Conservation (phyloP, 2,113 vertebrate species). For the Coryphaenoides rupestris region DNA sequence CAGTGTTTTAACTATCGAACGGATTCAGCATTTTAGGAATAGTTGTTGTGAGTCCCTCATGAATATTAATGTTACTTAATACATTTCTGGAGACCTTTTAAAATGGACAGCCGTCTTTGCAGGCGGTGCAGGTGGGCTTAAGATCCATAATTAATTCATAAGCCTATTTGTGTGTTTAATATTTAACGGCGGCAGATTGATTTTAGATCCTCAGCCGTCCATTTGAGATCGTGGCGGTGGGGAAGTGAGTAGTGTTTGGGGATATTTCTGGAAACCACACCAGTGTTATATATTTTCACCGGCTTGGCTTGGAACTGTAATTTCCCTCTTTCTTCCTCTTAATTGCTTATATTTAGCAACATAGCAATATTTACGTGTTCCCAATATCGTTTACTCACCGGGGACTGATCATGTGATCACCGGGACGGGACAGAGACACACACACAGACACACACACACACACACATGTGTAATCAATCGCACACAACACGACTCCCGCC, state of each 20-base stretch:
- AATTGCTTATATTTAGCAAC: constrained; percentile 20
- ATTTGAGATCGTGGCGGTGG: constrained; percentile 5
- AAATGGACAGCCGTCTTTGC: constrained; percentile 32
- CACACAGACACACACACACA: too few relatives aligned
- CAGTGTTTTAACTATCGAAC: constrained; percentile 20
- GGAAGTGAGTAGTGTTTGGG: neutral
- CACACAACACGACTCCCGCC: constrained; percentile 13
- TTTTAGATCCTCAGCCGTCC: constrained; percentile 26
- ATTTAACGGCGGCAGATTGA: constrained; percentile 36
- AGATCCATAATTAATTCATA: constrained; percentile 42
- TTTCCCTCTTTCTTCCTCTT: constrained; percentile 15
- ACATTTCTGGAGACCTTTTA: constrained; percentile 23
- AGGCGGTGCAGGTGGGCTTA: constrained; percentile 29
- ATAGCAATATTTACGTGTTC: constrained; percentile 43
- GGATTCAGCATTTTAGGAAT: constrained; percentile 22
- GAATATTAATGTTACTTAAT: constrained; percentile 2
- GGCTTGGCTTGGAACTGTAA: constrained; percentile 16
- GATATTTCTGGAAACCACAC: constrained; percentile 9
- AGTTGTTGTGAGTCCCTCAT: neutral
- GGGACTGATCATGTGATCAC: too few relatives aligned
- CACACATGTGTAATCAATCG: neutral
- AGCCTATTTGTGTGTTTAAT: constrained; percentile 43
- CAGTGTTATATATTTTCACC: constrained; percentile 5
- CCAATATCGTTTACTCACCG: constrained; percentile 29
- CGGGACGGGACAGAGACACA: too few relatives aligned